Conservation (phyloP, 30 jellyfish, hydroid and myxozoan genomes). For the Nemopilema nomurai region DNA sequence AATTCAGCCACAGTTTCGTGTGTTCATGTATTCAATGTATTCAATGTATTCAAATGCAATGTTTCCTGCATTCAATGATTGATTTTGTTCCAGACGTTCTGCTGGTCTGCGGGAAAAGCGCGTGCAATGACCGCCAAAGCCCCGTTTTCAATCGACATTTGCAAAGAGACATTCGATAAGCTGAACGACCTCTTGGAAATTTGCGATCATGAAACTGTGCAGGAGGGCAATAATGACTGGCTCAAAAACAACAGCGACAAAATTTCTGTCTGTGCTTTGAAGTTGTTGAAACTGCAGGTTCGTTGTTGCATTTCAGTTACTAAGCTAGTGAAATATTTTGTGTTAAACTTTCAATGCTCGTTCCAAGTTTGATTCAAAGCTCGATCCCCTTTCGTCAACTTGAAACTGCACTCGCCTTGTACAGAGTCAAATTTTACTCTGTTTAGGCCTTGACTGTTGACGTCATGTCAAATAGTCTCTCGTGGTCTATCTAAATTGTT, state of each 20-base stretch:
- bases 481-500: too few relatives aligned
- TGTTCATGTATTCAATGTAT: not conserved
- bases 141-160: slow-evolving; percentile 84
- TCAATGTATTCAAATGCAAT: not conserved
- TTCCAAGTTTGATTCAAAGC: too few relatives aligned
- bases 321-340: too few relatives aligned
- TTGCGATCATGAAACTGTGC: slow-evolving; percentile 26
- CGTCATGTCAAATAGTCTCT: too few relatives aligned
- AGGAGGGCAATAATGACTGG: slow-evolving; percentile 26
- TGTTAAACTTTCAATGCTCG: too few relatives aligned
- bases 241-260: slow-evolving; percentile 16
- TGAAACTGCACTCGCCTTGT: too few relatives aligned
- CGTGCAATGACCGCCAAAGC: slow-evolving; percentile 62
- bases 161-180: slow-evolving; percentile 71
- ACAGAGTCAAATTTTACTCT: too few relatives aligned
- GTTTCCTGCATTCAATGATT: not conserved
- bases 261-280: slow-evolving; percentile 56
- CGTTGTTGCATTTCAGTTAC: too few relatives aligned
- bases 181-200: slow-evolving; percentile 50
- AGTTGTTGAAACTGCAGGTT: slow-evolving; percentile 84
- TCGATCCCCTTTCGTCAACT: too few relatives aligned
- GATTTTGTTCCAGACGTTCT: slow-evolving; percentile 63
- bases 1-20: too few relatives aligned
- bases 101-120: slow-evolving; percentile 86
- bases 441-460: too few relatives aligned